Percentiles rank a stretch among this genome's conserved stretches.
Conservation (phyloP, 2,113 vertebrate genomes). For the Synodontis membranacea region DNA sequence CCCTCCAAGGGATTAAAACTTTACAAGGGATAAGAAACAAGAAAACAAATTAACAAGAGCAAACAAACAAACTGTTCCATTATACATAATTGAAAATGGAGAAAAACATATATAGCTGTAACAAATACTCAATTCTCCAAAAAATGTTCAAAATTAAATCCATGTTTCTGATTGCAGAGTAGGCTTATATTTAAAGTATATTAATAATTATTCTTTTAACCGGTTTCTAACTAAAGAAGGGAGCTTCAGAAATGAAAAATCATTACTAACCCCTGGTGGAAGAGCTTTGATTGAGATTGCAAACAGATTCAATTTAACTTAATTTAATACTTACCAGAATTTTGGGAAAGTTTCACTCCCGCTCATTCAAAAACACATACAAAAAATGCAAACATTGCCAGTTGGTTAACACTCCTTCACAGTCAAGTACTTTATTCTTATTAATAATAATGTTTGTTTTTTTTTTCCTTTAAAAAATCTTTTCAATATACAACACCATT, state of each 20-base stretch:
- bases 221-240: background rate
- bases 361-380: background rate
- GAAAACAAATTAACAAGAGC: background rate
- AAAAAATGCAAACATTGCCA: background rate
- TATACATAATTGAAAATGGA: background rate
- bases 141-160: background rate
- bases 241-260: background rate
- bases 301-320: background rate
- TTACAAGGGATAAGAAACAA: too few species aligned
- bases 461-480: constrained; percentile 58
- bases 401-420: constrained; percentile 55
- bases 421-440: constrained; percentile 61
- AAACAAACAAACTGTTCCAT: background rate
- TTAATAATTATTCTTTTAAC: background rate
- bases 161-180: background rate
- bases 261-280: background rate
- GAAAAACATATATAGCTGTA: background rate
- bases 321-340: background rate
- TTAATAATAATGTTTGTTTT: constrained; percentile 50
- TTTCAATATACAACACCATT: constrained; percentile 63
- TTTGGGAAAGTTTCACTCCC: background rate
- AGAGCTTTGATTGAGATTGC: too few species aligned
- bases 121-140: too few species aligned
- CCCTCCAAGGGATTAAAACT: background rate
- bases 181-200: background rate